These are phyloP conservation scores for Agraylea sexmaculata DNA, from an alignment of 1,140 invertebrate genomes.

Conservation along the genomic window DNA sequence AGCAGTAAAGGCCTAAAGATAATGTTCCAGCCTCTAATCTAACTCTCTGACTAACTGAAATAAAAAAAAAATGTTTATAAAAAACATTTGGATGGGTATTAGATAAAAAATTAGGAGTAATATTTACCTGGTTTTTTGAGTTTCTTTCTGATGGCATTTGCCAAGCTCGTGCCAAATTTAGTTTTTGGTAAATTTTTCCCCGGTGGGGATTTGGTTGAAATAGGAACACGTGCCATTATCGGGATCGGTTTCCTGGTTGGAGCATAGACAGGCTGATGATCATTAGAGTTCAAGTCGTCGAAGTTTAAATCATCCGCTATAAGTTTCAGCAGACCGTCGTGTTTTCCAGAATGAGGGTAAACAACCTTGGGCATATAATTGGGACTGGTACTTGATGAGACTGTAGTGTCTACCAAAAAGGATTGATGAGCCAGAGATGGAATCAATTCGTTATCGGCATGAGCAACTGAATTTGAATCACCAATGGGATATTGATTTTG, in stretches of 20 bases:
- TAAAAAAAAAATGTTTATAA: too few species aligned
- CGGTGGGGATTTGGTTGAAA: too few species aligned
- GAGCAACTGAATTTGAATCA: constrained; percentile 9
- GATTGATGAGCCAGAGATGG: constrained; percentile 13
- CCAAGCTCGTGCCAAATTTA: too few species aligned
- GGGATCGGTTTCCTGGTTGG: constrained; percentile 5
- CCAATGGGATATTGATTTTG: constrained; percentile 18
- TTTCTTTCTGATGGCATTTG: constrained; percentile 16
- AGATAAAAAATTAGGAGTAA: background rate
- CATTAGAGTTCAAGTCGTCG: constrained; percentile 18
- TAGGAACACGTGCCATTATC: too few species aligned
- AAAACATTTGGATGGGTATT: too few species aligned
- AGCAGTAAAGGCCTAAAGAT: constrained; percentile 63
- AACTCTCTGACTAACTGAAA: constrained; percentile 30
- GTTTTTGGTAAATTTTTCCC: too few species aligned
- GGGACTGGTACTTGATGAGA: constrained; percentile 12
- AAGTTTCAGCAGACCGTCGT: constrained; percentile 19
- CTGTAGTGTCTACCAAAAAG: constrained; percentile 11
- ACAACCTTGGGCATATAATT: constrained; percentile 11
- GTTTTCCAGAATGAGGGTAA: constrained; percentile 13
- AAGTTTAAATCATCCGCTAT: constrained; percentile 20
- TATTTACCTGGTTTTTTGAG: constrained; percentile 18
- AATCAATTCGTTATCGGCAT: constrained; percentile 14
- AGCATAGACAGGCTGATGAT: constrained; percentile 16
- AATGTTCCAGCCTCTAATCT: constrained; percentile 45